Percentiles rank a stretch among this genome's conserved stretches.
Evolutionary conservation across 2,113 vertebrate genomes (phyloP).

Genomic region (Enhydra lutris): DNA sequence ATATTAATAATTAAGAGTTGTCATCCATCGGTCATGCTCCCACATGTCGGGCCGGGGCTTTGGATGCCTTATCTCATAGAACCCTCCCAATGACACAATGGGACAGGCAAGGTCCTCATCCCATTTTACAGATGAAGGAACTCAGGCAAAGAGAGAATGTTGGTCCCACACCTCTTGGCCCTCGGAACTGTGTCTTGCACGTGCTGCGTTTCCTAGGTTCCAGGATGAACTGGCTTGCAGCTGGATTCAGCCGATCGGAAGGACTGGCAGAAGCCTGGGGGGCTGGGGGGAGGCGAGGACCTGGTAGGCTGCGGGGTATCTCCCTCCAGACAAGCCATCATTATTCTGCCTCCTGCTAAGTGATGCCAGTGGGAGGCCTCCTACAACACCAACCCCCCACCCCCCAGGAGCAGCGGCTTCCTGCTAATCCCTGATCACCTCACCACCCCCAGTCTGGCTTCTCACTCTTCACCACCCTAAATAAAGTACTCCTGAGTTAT

Average conservation of each 20-base stretch:
- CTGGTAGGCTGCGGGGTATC: not conserved
- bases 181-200: not conserved
- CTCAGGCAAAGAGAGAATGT: rapidly evolving
- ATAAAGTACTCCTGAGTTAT: not conserved
- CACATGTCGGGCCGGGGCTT: not conserved
- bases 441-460: not conserved
- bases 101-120: not conserved
- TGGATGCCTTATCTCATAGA: not conserved
- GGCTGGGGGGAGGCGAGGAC: not conserved
- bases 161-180: rapidly evolving
- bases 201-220: not conserved
- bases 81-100: rapidly evolving
- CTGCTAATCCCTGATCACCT: not conserved
- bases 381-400: not conserved
- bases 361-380: not conserved
- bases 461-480: not conserved
- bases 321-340: not conserved
- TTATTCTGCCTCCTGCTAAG: not conserved
- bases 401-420: not conserved
- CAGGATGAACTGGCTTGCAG: not conserved
- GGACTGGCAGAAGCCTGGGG: not conserved
- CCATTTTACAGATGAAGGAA: not conserved
- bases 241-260: not conserved
- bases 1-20: not conserved
- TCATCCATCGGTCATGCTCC: not conserved